phyloP scores from a whole-genome alignment of 1,140 invertebrate genomes.

The Conus ventricosus region DNA sequence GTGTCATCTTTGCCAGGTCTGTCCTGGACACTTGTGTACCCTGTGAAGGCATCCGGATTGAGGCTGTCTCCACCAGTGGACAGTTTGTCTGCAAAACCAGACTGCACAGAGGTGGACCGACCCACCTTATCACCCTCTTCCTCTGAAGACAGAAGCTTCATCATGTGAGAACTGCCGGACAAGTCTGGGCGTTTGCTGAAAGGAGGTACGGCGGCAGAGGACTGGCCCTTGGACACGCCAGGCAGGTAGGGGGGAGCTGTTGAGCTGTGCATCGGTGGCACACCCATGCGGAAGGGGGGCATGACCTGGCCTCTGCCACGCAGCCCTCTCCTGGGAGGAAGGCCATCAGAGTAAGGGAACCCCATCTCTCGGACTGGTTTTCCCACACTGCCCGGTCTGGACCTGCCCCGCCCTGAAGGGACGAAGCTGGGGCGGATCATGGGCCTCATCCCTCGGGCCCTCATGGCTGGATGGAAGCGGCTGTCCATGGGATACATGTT shows the following conservation, averaged over 20 bases:
- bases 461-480: not conserved
- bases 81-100: not conserved
- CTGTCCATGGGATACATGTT: not conserved
- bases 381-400: not conserved
- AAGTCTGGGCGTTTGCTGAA: not conserved
- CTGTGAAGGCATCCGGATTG: not conserved
- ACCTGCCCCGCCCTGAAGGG: not conserved
- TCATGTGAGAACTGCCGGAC: not conserved
- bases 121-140: not conserved
- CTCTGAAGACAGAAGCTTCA: conserved; percentile 5
- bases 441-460: not conserved
- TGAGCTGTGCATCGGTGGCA: not conserved
- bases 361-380: not conserved
- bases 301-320: not conserved
- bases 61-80: too few relatives aligned
- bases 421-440: not conserved
- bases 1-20: not conserved
- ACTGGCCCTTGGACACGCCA: not conserved
- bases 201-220: not conserved
- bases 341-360: not conserved
- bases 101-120: not conserved
- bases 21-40: not conserved
- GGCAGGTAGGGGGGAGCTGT: not conserved
- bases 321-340: not conserved
- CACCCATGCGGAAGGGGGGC: not conserved